Evolutionary conservation across 2,888 invertebrate species (phyloP).

Genomic region (Lasioglossum marginatum): DNA sequence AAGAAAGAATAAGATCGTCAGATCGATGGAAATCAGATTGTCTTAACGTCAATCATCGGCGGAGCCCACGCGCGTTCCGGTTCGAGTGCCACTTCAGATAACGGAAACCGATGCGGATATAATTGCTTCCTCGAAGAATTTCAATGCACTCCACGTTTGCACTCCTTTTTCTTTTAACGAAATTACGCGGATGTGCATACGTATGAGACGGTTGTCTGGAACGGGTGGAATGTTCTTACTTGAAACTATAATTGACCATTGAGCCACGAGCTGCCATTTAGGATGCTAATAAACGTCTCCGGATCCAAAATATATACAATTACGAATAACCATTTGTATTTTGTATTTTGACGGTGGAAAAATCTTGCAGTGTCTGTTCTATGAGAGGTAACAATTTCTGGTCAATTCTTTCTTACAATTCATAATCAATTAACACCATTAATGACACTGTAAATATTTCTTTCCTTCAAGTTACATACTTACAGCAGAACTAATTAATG

Average conservation of each 20-base stretch:
- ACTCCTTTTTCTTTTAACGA: background rate
- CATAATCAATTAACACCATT: too few species aligned
- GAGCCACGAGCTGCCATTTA: background rate
- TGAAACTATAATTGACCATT: slow-evolving; percentile 1
- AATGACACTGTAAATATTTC: too few species aligned
- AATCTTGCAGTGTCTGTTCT: background rate
- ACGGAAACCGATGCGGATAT: background rate
- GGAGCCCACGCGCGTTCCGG: background rate
- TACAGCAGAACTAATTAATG: too few species aligned
- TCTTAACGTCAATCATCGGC: slow-evolving; percentile 1
- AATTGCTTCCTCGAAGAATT: background rate
- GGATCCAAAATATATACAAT: background rate
- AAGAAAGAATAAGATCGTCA: background rate
- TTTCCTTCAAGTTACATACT: too few species aligned
- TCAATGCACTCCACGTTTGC: background rate
- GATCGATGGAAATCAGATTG: slow-evolving; percentile 3
- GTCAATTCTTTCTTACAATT: too few species aligned
- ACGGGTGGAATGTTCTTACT: background rate
- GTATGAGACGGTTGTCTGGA: background rate
- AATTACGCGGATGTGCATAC: background rate
- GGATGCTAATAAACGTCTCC: background rate
- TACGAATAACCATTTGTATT: background rate
- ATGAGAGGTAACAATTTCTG: too few species aligned
- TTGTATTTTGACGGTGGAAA: background rate
- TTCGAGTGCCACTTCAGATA: background rate